These are phyloP conservation scores for Melanargia galathea DNA, from an alignment of 2,888 invertebrate genomes.

Conservation along the genomic window DNA sequence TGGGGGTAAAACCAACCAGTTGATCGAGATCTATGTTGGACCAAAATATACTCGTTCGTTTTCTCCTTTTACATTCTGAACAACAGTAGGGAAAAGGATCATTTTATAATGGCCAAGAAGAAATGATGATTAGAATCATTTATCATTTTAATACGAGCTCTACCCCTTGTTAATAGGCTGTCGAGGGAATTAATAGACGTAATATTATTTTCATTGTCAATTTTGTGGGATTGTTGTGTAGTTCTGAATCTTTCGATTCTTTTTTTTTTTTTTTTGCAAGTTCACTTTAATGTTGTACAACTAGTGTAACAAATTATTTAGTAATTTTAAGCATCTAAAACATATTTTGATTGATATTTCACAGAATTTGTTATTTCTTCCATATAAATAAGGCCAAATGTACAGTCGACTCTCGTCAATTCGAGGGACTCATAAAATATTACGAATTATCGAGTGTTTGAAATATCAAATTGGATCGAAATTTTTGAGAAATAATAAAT, in stretches of 20 bases:
- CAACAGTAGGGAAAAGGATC: slow-evolving; percentile 41
- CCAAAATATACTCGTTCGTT: slow-evolving; percentile 22
- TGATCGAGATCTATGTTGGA: slow-evolving; percentile 45
- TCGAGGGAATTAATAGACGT: slow-evolving; percentile 75
- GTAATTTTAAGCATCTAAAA: too few species aligned
- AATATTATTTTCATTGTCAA: slow-evolving; percentile 77
- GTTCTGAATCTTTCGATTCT: slow-evolving; percentile 40
- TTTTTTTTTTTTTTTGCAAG: slow-evolving; percentile 10
- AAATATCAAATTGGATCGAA: too few species aligned
- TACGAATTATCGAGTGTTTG: too few species aligned
- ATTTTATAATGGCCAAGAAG: slow-evolving; percentile 50
- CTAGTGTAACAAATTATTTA: too few species aligned
- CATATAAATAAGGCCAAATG: too few species aligned
- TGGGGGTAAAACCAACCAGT: slow-evolving; percentile 62
- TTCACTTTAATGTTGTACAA: neutral
- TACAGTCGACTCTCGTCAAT: too few species aligned
- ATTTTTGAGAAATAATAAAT: too few species aligned
- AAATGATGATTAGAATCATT: slow-evolving; percentile 76
- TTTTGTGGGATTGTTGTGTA: slow-evolving; percentile 62
- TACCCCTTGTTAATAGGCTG: slow-evolving; percentile 75
- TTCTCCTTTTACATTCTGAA: slow-evolving; percentile 16
- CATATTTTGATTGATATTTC: too few species aligned
- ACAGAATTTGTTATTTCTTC: too few species aligned
- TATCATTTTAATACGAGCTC: slow-evolving; percentile 79
- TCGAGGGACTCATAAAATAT: too few species aligned